Base-by-base conservation (phyloP, 2,797 vertebrate species). In the Pogonophryne albipinna region DNA sequence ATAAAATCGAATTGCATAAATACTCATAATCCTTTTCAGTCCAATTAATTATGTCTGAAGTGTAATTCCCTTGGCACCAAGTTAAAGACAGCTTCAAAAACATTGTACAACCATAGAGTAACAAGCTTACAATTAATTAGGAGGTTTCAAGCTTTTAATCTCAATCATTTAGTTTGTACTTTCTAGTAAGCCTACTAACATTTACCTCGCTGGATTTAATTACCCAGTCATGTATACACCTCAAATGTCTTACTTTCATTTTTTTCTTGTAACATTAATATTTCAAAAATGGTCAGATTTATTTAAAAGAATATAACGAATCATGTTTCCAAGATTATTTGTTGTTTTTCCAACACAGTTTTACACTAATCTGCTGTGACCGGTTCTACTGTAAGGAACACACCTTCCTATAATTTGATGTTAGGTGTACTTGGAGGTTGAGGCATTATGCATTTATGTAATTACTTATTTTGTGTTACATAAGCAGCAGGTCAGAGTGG, bases 1-100 rank as follows among this genome's bases (percentile, higher is more conserved):
- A 70, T 78, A 53, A 66, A 81, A 86, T 57, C 4, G 10, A 84
- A 85, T 83, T 84, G 66, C 61, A 74, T 64, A 71, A 84, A 81
- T 31, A 76, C 52, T 78, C 42, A 20, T 65, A 76, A 87, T 84
- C 62, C 45, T 68, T 76, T 71, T 80, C 0, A 78, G 63, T 77
- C 9, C 23, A 74, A 20, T 42, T 69, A 71, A 65, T 73, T 52
- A 74, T 19, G 20, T 57, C 9, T 71, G 42, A 49, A 68, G 65
- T 76, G 13, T 19, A 52, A 77, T 83, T 58, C 27, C 9, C 42
- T 64, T 52, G 27, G 68, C 16, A 31, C 16, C 6, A 47, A 86
- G 12, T 56, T 82, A 75, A 72, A 66, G 59, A 53, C 23, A 58
- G 66, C 4, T 49, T 55, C 46, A 61, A 44, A 62, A n/a, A 47